These are phyloP conservation scores for Ischnura elegans DNA, from an alignment of 2,888 invertebrate species.

Conservation along the genomic window DNA sequence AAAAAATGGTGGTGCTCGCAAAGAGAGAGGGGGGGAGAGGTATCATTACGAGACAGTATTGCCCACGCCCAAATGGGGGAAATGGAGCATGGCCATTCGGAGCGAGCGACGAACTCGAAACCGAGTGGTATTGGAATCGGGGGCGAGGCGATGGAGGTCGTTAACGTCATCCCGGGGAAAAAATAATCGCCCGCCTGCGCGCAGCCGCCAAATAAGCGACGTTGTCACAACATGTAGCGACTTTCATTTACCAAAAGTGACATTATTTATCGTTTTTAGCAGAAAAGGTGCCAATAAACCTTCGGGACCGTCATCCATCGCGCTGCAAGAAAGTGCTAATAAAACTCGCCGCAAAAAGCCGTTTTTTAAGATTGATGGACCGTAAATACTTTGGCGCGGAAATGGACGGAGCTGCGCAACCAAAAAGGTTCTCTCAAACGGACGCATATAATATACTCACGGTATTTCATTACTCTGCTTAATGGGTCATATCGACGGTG, in stretches of 20 bases:
- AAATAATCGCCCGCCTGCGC: conserved; percentile 18
- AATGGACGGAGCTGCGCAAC: background rate
- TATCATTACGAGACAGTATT: background rate
- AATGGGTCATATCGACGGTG: background rate
- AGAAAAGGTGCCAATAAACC: conserved; percentile 38
- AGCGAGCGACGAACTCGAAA: background rate
- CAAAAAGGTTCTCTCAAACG: background rate
- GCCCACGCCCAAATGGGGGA: background rate
- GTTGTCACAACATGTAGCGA: conserved; percentile 17
- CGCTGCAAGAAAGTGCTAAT: background rate
- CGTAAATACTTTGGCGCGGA: background rate
- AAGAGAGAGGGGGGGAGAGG: no score
- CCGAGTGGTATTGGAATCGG: conserved; percentile 18
- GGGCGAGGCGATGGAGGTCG: background rate
- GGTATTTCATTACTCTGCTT: background rate
- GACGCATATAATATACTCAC: background rate
- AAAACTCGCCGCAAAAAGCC: background rate
- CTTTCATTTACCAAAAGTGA: conserved; percentile 26
- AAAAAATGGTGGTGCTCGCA: no score
- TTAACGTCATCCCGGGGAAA: conserved; percentile 2
- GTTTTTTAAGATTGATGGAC: conserved; percentile 14
- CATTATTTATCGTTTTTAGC: conserved; percentile 34
- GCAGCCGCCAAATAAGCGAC: background rate
- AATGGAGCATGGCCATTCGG: background rate
- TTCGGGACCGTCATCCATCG: background rate